Conservation (phyloP, 2,797 vertebrate genomes). For the Bradypodion ventrale region DNA sequence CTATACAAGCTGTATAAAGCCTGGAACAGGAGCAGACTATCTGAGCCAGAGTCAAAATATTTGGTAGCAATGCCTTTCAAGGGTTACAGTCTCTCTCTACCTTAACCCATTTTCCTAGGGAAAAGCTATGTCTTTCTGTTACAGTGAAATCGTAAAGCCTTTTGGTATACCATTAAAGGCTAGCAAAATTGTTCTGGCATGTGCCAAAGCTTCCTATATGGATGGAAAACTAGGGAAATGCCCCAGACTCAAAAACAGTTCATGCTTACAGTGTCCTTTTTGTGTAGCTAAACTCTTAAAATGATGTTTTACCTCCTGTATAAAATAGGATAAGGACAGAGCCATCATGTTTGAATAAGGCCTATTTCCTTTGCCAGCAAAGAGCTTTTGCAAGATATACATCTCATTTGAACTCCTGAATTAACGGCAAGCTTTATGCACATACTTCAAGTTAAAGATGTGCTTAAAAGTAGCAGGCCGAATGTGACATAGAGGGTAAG, state of each 20-base stretch:
- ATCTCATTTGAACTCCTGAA: slow-evolving; percentile 6
- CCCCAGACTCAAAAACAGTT: not conserved
- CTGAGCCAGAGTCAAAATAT: too few species aligned
- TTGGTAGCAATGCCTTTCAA: too few species aligned
- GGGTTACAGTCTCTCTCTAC: not conserved
- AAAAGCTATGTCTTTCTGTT: too few species aligned
- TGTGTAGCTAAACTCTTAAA: not conserved
- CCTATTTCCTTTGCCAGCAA: slow-evolving; percentile 8
- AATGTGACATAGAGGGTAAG: not conserved
- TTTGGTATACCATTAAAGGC: not conserved
- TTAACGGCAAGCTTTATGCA: slow-evolving; percentile 1
- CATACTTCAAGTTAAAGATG: slow-evolving; percentile 3
- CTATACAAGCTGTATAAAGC: too few species aligned
- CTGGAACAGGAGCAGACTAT: too few species aligned
- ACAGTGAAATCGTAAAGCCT: too few species aligned
- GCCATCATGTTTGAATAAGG: slow-evolving; percentile 22
- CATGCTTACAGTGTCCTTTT: not conserved
- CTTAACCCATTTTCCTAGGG: not conserved
- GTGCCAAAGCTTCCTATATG: not conserved
- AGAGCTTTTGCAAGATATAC: slow-evolving; percentile 17
- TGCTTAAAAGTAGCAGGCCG: not conserved
- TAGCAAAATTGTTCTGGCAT: not conserved
- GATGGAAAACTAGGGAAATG: not conserved
- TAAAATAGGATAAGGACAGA: not conserved
- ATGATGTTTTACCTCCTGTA: not conserved